A percentile compares a stretch with the other conserved stretches of the same genome.
Evolutionary conservation across 1,140 invertebrate species (phyloP).

Genomic region (Leguminivora glycinivorella): DNA sequence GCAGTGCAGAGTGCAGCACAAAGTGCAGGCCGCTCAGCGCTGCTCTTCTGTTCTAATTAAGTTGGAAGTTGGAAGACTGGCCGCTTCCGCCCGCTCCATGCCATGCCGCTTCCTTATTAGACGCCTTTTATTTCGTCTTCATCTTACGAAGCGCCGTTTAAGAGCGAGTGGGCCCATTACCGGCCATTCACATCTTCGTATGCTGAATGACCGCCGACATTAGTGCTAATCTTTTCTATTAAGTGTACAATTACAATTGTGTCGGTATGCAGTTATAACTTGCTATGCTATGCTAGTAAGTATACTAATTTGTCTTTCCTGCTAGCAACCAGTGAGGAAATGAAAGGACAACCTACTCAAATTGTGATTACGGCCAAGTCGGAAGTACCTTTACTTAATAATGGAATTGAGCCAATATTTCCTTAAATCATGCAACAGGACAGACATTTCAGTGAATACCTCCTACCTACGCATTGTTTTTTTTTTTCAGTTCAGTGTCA

Average conservation of each 20-base stretch:
- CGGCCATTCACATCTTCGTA: background rate
- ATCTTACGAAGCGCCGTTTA: constrained; percentile 7
- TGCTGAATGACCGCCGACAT: background rate
- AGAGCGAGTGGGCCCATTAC: background rate
- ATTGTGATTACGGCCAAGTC: background rate
- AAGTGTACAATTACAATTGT: background rate
- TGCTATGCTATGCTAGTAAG: too few species aligned
- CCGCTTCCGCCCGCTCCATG: constrained; percentile 4
- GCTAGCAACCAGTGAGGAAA: background rate
- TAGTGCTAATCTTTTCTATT: background rate
- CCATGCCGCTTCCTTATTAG: constrained; percentile 19
- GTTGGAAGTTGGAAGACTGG: background rate
- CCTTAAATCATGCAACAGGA: too few species aligned
- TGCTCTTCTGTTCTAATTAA: background rate
- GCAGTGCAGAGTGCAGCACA: background rate
- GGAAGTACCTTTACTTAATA: background rate
- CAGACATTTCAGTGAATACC: too few species aligned
- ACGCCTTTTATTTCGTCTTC: constrained; percentile 6
- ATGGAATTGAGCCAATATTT: too few species aligned
- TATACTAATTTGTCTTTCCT: background rate
- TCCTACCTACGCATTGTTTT: too few species aligned
- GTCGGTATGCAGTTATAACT: background rate
- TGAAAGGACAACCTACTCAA: background rate
- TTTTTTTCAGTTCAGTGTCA: too few species aligned
- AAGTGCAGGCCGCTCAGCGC: background rate